Percentiles rank a stretch among this genome's conserved stretches.
These are phyloP conservation scores for Drosophila tani DNA, from an alignment of 1,140 invertebrate species.

Conservation along the genomic window DNA sequence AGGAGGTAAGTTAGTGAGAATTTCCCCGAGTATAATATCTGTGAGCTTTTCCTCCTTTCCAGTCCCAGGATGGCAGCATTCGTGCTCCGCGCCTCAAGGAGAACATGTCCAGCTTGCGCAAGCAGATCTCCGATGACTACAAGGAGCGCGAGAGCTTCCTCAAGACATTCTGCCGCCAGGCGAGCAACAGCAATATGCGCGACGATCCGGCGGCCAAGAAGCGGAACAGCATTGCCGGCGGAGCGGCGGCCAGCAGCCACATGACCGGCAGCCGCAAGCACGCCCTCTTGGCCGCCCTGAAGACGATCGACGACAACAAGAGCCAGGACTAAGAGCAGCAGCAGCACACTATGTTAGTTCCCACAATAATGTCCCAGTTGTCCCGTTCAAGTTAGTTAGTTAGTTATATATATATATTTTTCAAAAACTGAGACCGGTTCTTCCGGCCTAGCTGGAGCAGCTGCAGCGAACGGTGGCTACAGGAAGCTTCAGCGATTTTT, in stretches of 20 bases:
- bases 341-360: conserved; percentile 19
- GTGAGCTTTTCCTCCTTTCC: neutral
- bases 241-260: conserved; percentile 72
- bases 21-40: neutral
- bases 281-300: conserved; percentile 88
- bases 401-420: conserved; percentile 80
- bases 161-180: conserved; percentile 76
- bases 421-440: conserved; percentile 53
- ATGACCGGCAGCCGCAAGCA: conserved; percentile 85
- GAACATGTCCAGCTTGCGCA: conserved; percentile 71
- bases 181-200: conserved; percentile 56
- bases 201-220: conserved; percentile 71
- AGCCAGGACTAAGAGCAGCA: conserved; percentile 61
- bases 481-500: conserved; percentile 11
- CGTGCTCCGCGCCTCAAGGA: conserved; percentile 65
- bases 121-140: conserved; percentile 78
- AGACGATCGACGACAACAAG: conserved; percentile 87
- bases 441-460: conserved; percentile 23
- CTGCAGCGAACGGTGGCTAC: conserved; percentile 10
- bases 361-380: conserved; percentile 40
- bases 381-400: conserved; percentile 53
- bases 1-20: conserved; percentile 23
- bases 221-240: conserved; percentile 66
- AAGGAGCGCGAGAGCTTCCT: conserved; percentile 80
- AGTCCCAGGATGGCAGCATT: conserved; percentile 1